These are phyloP conservation scores for Leptinotarsa rubiginosa DNA, from an alignment of 2,888 invertebrate species.

Conservation along the genomic window DNA sequence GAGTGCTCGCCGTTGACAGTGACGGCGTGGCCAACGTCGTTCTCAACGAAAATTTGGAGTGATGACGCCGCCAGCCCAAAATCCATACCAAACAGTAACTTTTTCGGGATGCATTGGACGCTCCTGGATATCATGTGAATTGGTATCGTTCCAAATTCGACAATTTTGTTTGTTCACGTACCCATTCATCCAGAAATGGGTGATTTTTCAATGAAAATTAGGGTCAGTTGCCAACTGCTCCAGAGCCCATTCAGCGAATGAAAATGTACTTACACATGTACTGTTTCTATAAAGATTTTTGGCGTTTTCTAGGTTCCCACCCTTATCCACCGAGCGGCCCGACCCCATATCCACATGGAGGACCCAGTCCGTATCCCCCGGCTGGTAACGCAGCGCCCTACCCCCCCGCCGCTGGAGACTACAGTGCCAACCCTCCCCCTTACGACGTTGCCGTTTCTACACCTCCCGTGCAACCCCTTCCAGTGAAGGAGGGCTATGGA, in stretches of 20 bases:
- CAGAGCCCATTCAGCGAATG: not conserved
- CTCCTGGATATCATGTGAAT: too few species aligned
- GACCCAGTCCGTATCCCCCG: conserved; percentile 35
- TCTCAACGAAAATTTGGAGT: too few species aligned
- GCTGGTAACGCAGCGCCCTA: conserved; percentile 32
- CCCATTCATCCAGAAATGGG: too few species aligned
- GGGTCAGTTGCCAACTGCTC: too few species aligned
- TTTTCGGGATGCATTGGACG: too few species aligned
- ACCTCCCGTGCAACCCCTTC: conserved; percentile 36
- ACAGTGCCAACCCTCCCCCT: conserved; percentile 42
- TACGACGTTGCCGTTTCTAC: conserved; percentile 45
- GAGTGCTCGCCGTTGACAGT: too few species aligned
- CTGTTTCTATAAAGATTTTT: not conserved
- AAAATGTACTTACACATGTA: not conserved
- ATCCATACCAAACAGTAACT: too few species aligned
- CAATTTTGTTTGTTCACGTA: too few species aligned
- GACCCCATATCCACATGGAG: conserved; percentile 34
- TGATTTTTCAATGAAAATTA: too few species aligned
- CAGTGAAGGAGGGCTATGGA: conserved; percentile 36
- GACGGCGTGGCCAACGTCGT: too few species aligned
- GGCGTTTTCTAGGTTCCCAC: conserved; percentile 20
- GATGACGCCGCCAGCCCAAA: too few species aligned
- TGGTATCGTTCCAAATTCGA: too few species aligned
- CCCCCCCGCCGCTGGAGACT: conserved; percentile 33
- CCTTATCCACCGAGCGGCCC: conserved; percentile 34